phyloP scores from a whole-genome alignment of 2,113 vertebrate species.

The Notothenia coriiceps region DNA sequence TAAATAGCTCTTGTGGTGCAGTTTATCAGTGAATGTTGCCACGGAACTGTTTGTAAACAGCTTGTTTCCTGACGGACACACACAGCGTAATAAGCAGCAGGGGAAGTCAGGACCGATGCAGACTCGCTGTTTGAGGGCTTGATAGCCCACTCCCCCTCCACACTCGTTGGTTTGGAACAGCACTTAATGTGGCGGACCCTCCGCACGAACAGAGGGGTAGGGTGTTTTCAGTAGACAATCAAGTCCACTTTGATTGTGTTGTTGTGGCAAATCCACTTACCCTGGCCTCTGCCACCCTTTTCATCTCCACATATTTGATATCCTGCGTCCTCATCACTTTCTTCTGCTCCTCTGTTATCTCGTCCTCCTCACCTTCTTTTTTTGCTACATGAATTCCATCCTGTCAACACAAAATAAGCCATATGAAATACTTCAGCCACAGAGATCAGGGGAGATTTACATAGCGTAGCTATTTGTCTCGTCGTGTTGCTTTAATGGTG shows the following conservation, averaged over 20 bases:
- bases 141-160: too few species aligned
- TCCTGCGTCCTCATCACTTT: constrained; percentile 96
- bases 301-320: constrained; percentile 95
- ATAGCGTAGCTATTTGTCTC: rapidly evolving
- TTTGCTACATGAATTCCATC: constrained; percentile 91
- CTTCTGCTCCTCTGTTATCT: constrained; percentile 90
- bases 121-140: too few species aligned
- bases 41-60: too few species aligned
- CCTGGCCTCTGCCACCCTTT: constrained; percentile 92
- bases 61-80: too few species aligned
- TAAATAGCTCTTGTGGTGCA: too few species aligned
- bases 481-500: neutral
- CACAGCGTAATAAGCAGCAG: too few species aligned
- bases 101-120: too few species aligned
- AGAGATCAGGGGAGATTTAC: neutral
- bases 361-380: constrained; percentile 82
- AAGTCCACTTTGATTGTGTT: neutral
- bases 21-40: too few species aligned
- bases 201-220: too few species aligned
- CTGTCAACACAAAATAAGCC: constrained; percentile 71
- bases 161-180: too few species aligned
- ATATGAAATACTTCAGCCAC: rapidly evolving
- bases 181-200: too few species aligned
- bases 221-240: neutral
- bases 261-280: constrained; percentile 69